Evolutionary conservation across 2,888 invertebrate genomes (phyloP), one percentile per base, ranked within the genome.

Genomic region (Leptopterna dolabrata): DNA sequence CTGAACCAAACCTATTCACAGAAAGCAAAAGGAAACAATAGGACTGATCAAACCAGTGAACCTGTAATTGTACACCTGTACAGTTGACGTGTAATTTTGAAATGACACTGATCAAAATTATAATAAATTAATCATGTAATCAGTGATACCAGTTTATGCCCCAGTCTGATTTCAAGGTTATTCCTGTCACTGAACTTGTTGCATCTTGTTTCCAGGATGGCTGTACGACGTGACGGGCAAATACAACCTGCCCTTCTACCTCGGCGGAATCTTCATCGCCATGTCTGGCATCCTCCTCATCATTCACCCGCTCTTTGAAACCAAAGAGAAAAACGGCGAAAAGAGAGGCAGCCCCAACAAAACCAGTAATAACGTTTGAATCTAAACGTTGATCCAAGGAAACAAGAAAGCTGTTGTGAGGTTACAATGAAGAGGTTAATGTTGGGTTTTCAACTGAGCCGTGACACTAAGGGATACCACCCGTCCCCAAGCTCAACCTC

Each of bases 191-290:
- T 47, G 6, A 47, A 24, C 63, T 19, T 24, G 63, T 63, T 9
- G 7, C 0, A 11, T 27, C 4, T 36, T 36, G 36, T 47, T 30
- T 86, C 45, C 86, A 97, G 97, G 97, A 73, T 96, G 95, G 95
- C 93, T 97, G 70, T 96, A 94, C 92, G 97, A 97, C 92, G 93
- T 95, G 87, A 96, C 96, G 0, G 94, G 94, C 76, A 94, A 94
- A 11, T 97, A 96, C 92, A 94, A 96, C 91, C 92, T 96, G 78
- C 95, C 96, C 0, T 97, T 97, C 93, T 96, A 96, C 92, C 91
- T 96, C 85, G 95, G 96, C 0, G 97, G 97, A 0, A 92, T 95
- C 30, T 96, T 96, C 92, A 96, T 97, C 89, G 94, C 94, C 0
- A 85, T 95, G 14, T 96, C 96, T 0, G 97, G 97, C 0, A 90